Evolutionary conservation across 2,113 vertebrate genomes (phyloP).

Genomic region (Oriolus oriolus): DNA sequence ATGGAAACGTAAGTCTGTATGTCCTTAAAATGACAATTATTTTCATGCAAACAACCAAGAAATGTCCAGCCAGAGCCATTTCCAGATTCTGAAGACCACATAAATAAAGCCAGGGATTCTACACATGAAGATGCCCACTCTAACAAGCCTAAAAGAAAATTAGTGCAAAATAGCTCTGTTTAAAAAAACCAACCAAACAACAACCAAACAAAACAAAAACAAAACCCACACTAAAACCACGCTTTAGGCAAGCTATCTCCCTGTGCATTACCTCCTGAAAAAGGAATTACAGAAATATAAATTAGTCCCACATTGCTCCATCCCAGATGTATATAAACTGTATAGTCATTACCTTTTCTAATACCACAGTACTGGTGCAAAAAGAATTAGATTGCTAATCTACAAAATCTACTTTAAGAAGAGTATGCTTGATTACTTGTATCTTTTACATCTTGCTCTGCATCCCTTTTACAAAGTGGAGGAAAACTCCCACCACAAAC

Average conservation of each 20-base stretch:
- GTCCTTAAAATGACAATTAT: not conserved
- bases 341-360: not conserved
- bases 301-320: not conserved
- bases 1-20: rapidly evolving
- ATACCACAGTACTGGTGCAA: not conserved
- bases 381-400: not conserved
- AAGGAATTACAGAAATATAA: not conserved
- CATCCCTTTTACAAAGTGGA: not conserved
- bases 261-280: not conserved
- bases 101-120: not conserved
- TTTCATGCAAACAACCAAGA: not conserved
- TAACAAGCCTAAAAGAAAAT: not conserved
- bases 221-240: not conserved
- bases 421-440: not conserved
- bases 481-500: rapidly evolving
- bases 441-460: not conserved
- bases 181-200: not conserved
- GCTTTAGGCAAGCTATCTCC: not conserved
- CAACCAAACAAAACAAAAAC: not conserved
- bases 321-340: not conserved
- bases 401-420: not conserved
- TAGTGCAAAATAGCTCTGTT: not conserved
- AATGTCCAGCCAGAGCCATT: not conserved
- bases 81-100: not conserved
- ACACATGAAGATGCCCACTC: not conserved